These are phyloP conservation scores for Hydropsyche tenuis DNA, from an alignment of 1,140 invertebrate genomes.

Conservation along the genomic window DNA sequence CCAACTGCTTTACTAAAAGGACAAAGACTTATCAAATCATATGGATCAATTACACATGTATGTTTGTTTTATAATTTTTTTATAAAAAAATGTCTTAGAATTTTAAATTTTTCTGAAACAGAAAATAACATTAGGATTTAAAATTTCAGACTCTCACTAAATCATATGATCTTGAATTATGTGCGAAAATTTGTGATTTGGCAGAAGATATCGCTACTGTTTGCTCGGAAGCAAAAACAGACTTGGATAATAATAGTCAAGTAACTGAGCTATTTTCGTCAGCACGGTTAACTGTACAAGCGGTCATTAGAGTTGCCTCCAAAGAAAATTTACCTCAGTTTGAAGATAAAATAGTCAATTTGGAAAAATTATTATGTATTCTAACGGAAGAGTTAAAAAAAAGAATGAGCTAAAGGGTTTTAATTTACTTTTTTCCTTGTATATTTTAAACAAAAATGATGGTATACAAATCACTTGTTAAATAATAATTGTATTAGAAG, in stretches of 20 bases:
- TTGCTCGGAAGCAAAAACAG: slow-evolving; percentile 55
- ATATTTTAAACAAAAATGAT: too few species aligned
- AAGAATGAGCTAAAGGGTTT: too few species aligned
- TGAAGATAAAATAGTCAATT: slow-evolving; percentile 50
- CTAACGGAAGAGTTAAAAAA: slow-evolving; percentile 54
- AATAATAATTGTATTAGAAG: too few species aligned
- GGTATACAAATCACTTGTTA: too few species aligned
- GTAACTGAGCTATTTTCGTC: slow-evolving; percentile 66
- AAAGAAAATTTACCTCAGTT: slow-evolving; percentile 60
- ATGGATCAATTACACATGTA: slow-evolving; percentile 66
- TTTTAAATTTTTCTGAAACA: background rate
- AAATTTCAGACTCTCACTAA: slow-evolving; percentile 65
- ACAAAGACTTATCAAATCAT: slow-evolving; percentile 70
- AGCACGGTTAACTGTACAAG: slow-evolving; percentile 66
- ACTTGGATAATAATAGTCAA: slow-evolving; percentile 64
- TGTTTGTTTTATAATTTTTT: background rate
- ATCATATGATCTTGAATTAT: slow-evolving; percentile 63
- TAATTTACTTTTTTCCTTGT: too few species aligned
- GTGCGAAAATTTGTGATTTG: slow-evolving; percentile 58
- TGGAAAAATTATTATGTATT: slow-evolving; percentile 54
- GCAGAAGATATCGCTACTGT: slow-evolving; percentile 54
- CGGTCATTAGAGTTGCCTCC: slow-evolving; percentile 61
- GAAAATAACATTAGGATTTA: too few species aligned
- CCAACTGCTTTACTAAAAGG: slow-evolving; percentile 65
- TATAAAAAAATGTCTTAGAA: background rate